Percentiles rank a stretch among this genome's conserved stretches.
Conservation (phyloP, 2,113 vertebrate genomes). For the Lophotis ruficrista region DNA sequence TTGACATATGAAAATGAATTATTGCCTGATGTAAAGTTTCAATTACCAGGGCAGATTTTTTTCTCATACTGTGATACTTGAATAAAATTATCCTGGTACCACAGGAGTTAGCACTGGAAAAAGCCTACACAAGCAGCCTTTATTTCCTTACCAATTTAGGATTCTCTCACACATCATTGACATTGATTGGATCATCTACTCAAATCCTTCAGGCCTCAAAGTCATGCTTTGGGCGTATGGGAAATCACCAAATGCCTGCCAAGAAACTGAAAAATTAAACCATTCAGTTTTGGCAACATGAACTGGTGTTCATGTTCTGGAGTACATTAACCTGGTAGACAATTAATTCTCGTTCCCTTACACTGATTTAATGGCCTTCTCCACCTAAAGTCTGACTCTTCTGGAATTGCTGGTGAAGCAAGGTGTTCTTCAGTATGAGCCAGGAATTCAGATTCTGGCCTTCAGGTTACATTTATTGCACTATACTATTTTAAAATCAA, state of each 20-base stretch:
- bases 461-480: background rate
- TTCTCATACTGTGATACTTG: conserved; percentile 23
- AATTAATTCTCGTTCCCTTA: background rate
- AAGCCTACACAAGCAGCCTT: background rate
- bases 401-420: background rate
- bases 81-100: conserved; percentile 19
- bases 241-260: background rate
- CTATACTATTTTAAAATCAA: background rate
- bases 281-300: background rate
- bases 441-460: background rate
- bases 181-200: background rate
- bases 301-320: background rate
- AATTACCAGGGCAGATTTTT: conserved; percentile 11
- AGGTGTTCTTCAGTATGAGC: background rate
- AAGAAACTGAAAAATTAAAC: conserved; percentile 7
- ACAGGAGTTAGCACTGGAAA: background rate
- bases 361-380: background rate
- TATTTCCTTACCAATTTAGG: background rate
- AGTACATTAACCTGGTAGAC: background rate
- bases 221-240: background rate
- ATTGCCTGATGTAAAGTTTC: conserved; percentile 31
- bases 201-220: background rate
- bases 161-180: background rate
- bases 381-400: background rate
- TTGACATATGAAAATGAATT: conserved; percentile 44